Evolutionary conservation across 2,888 invertebrate genomes (phyloP), one percentile per base, ranked within the genome.

Genomic region (Callinectes sapidus): DNA sequence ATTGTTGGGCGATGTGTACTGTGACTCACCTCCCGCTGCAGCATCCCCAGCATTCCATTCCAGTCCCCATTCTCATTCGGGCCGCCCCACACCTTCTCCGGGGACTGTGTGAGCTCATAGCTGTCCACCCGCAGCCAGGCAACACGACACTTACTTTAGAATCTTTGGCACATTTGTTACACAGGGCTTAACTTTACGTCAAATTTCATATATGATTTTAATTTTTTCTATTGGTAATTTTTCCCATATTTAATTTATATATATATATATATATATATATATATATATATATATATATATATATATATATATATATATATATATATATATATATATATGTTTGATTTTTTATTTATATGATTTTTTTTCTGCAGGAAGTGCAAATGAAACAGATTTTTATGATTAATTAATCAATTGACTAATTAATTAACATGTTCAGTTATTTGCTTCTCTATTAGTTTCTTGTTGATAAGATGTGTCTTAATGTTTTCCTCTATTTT

Each of bases 31-130:
- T 81, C 81, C 35, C 81, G 81, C 35, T 81, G 81, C 81, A 81
- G 81, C 81, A 81, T 81, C 35, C 81, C 81, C 81, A 81, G 35
- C 81, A 81, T 81, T 13, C 81, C 81, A 18, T 81, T 81, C 81
- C 81, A 81, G 35, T 13, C 35, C 1, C 81, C 81, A 13, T 81
- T 81, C 16, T 81, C 35, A 35, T 81, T 18, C 14, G 81, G 81
- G 81, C 81, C 81, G 81, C 81, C 81, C 81, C 81, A 81, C 81
- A 81, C 81, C 81, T 81, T 81, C 35, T 81, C 81, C 16, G 81
- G 81, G 81, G 81, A 81, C 81, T 81, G 81, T 13, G 81, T 81
- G 81, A 81, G 81, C 81, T 81, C 81, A 32, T 81, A 81, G 35
- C 81, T 81, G 18, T 48, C 35, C 35, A 81, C 3, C 1, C 35